Percentiles rank a stretch among this genome's conserved stretches.
Evolutionary conservation across 2,888 invertebrate species (phyloP).

Genomic region (Gandaritis pyraliata): DNA sequence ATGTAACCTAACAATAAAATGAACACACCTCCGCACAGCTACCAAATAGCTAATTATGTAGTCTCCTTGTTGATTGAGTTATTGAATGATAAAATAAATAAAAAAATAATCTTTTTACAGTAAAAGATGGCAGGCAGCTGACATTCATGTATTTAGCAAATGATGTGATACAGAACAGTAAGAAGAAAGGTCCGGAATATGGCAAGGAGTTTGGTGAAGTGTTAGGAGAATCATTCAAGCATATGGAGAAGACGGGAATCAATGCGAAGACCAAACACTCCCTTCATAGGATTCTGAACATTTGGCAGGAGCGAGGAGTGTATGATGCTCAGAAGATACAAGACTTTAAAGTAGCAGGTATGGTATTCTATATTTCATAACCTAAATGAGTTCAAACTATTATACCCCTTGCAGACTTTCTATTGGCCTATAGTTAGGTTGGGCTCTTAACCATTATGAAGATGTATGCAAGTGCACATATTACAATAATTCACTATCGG

Average conservation of each 20-base stretch:
- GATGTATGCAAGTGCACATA: too few species aligned
- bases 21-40: too few species aligned
- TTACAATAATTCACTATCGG: too few species aligned
- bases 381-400: too few species aligned
- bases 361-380: conserved; percentile 40
- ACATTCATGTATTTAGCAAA: conserved; percentile 99
- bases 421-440: too few species aligned
- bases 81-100: neutral
- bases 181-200: conserved; percentile 98
- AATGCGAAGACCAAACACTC: conserved; percentile 93
- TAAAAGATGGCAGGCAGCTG: conserved; percentile 92
- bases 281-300: conserved; percentile 91
- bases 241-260: conserved; percentile 89
- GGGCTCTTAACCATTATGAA: too few species aligned
- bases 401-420: too few species aligned
- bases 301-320: conserved; percentile 97
- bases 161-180: conserved; percentile 99
- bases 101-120: conserved; percentile 78
- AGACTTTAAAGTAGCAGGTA: conserved; percentile 88
- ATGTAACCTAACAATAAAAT: too few species aligned
- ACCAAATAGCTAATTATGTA: too few species aligned
- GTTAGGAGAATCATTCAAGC: conserved; percentile 92
- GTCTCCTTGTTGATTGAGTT: too few species aligned
- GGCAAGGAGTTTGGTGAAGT: conserved; percentile 93
- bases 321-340: conserved; percentile 92